Conservation (phyloP, 2,113 vertebrate species). For the Antigone vipio region DNA sequence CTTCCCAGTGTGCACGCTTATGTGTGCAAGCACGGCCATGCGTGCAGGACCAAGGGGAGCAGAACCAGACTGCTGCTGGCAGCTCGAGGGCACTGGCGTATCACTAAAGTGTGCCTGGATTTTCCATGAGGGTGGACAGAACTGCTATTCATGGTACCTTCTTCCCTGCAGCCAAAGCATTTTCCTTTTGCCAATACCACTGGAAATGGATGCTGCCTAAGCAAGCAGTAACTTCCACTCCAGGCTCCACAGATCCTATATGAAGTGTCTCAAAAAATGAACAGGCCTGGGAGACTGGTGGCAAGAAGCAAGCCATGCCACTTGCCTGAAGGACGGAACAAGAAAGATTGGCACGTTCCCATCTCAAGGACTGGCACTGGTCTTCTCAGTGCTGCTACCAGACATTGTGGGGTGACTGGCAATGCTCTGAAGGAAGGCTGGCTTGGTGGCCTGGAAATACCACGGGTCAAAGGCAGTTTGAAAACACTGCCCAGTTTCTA, state of each 20-base stretch:
- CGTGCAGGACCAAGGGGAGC: fast-evolving
- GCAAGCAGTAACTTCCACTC: background rate
- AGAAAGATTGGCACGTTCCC: background rate
- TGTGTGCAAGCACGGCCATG: fast-evolving
- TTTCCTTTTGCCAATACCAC: background rate
- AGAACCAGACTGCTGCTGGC: background rate
- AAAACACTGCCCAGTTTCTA: background rate
- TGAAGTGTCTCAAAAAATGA: background rate
- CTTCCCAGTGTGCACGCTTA: background rate
- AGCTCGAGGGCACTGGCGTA: background rate
- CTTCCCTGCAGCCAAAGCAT: background rate
- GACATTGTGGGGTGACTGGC: background rate
- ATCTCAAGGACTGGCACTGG: background rate
- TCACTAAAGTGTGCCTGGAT: background rate
- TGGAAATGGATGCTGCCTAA: background rate
- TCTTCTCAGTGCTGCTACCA: background rate
- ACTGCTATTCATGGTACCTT: background rate
- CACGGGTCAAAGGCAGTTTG: fast-evolving
- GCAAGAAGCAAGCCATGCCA: background rate
- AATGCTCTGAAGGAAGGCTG: background rate
- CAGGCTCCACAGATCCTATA: background rate
- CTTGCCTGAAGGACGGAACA: background rate
- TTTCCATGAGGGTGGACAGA: background rate
- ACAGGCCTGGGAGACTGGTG: background rate
- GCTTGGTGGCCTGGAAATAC: background rate